Evolutionary conservation across 2,113 vertebrate species (phyloP).

Genomic region (Pseudonaja textilis): DNA sequence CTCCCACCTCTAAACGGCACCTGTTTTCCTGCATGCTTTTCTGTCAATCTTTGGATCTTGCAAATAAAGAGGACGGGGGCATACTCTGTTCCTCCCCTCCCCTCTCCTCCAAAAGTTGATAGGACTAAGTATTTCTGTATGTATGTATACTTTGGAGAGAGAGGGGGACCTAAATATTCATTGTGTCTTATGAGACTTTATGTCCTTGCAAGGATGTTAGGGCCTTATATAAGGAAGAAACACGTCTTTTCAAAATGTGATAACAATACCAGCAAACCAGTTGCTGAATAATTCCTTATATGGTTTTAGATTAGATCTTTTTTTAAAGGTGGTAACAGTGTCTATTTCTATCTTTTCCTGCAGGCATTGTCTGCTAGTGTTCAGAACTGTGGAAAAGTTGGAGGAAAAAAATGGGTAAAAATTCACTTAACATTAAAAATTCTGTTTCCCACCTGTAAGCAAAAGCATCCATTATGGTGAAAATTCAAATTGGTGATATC

Average conservation of each 20-base stretch:
- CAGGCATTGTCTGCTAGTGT: neutral
- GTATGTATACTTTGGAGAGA: neutral
- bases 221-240: neutral
- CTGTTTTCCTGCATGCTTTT: neutral
- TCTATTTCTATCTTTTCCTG: conserved; percentile 7
- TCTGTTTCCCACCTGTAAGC: neutral
- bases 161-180: neutral
- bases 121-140: neutral
- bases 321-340: neutral
- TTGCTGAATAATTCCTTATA: neutral
- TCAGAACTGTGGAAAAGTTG: neutral
- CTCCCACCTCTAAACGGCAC: neutral
- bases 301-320: neutral
- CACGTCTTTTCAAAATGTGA: neutral
- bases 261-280: neutral
- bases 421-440: neutral
- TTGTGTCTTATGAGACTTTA: neutral
- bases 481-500: neutral
- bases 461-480: neutral
- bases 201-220: neutral
- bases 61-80: neutral
- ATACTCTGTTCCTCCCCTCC: neutral
- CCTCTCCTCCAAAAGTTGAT: neutral
- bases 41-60: neutral
- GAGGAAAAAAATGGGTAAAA: neutral